A percentile compares a stretch with the other conserved stretches of the same genome.
Evolutionary conservation across 1,140 invertebrate species (phyloP).

Genomic region (Pissodes strobi): DNA sequence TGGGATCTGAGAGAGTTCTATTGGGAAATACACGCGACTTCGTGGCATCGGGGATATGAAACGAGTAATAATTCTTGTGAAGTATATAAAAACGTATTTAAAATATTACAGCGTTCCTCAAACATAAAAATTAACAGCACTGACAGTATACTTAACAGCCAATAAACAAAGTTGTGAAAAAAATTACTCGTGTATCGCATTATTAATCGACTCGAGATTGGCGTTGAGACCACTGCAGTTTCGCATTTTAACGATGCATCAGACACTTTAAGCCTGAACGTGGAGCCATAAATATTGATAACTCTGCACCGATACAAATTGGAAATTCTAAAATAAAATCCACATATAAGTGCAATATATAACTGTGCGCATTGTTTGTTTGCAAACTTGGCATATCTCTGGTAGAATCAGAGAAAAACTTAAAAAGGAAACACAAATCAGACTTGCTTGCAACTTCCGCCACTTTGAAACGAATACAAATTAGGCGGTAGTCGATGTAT

Average conservation of each 20-base stretch:
- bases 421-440: conserved; percentile 33
- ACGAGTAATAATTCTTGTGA: too few species aligned
- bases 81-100: too few species aligned
- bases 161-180: too few species aligned
- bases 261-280: not conserved
- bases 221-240: conserved; percentile 1
- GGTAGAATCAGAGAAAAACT: conserved; percentile 5
- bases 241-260: conserved; percentile 5
- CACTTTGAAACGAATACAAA: conserved; percentile 25
- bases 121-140: too few species aligned
- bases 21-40: too few species aligned
- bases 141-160: too few species aligned
- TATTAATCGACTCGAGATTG: not conserved
- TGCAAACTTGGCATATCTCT: conserved; percentile 17
- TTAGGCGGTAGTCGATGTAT: not conserved
- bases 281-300: conserved; percentile 26
- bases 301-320: conserved; percentile 18
- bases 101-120: too few species aligned
- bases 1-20: too few species aligned
- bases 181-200: not conserved
- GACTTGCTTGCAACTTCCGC: conserved; percentile 24
- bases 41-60: too few species aligned
- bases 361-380: conserved; percentile 12
- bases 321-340: conserved; percentile 14
- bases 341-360: conserved; percentile 13